phyloP scores from a whole-genome alignment of 2,113 vertebrate species.

The Oryzias curvinotus region DNA sequence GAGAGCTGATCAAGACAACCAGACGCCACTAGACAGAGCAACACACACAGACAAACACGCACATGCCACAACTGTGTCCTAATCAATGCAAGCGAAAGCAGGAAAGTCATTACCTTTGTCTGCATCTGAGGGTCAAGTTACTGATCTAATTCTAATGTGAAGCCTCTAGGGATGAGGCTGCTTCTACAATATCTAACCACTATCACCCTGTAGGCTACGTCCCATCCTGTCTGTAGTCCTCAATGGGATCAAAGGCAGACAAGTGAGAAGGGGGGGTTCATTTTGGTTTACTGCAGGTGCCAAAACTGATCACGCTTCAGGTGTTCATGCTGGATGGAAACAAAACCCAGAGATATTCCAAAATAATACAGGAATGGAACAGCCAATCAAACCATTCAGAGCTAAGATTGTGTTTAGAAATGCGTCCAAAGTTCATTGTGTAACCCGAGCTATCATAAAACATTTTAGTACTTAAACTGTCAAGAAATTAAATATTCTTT shows the following conservation, averaged over 20 bases:
- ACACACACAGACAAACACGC: slow-evolving; percentile 35
- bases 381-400: not conserved
- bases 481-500: no score
- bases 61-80: slow-evolving; percentile 57
- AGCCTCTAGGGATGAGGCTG: slow-evolving; percentile 53
- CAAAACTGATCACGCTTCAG: slow-evolving; percentile 16
- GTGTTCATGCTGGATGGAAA: not conserved
- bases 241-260: slow-evolving; percentile 32
- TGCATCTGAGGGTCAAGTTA: slow-evolving; percentile 78
- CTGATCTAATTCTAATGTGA: slow-evolving; percentile 71
- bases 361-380: slow-evolving; percentile 12
- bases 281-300: slow-evolving; percentile 10
- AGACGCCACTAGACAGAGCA: slow-evolving; percentile 77
- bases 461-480: no score
- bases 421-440: no score
- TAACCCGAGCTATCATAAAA: no score
- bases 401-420: no score
- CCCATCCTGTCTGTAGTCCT: slow-evolving; percentile 52
- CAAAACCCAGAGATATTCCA: not conserved
- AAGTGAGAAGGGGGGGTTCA: slow-evolving; percentile 9
- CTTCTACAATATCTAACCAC: slow-evolving; percentile 55
- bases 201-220: slow-evolving; percentile 51
- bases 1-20: slow-evolving; percentile 80
- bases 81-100: slow-evolving; percentile 78
- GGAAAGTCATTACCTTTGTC: slow-evolving; percentile 79